Evolutionary conservation across 2,888 invertebrate genomes (phyloP), one percentile per base, ranked within the genome.

Genomic region (Xiphydria camelus): DNA sequence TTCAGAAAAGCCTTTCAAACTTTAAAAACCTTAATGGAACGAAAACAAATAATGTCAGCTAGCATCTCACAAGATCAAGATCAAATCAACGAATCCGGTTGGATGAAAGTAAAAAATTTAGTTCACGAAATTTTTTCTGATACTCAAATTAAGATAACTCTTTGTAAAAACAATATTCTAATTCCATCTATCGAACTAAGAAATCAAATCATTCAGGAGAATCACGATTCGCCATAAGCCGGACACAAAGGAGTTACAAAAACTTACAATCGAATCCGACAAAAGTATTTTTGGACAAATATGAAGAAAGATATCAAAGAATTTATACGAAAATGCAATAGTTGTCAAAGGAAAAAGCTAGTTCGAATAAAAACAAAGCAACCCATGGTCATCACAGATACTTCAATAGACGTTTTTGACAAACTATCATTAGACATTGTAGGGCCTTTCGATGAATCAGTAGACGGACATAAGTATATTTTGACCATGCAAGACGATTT

Each of bases 161-260:
- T n/a, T n/a, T n/a, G n/a, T n/a, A n/a, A n/a, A n/a, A 23, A 23
- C 10, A 4, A 5, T 5, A 23, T 23, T 4, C 15, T 38, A 5
- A 17, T 22, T 4, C 43, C 38, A 3, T 21, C 36, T 1, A 4
- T 12, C 3, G 14, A 36, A 2, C 7, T 33, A 19, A 3, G 32
- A 4, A 22, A 22, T 4, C 12, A 18, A 19, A 46, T 45, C 3
- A 45, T 45, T 18, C 7, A 5, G 1, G 41, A 41, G 19, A 25
- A 12, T 4, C 41, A 47, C 6, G 19, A 26, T 1, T 47, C 47
- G 4, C 6, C 37, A 3, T 23, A 49, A n/a, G 47, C 47, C 1
- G 51, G 53, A 9, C 59, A 59, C 37, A 49, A 46, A 14, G 54
- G 56, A 12, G 33, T 49, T 2, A 41, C 55, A 1, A 45, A 42